Conservation (phyloP, 2,888 invertebrate species). For the Aphrophora alni region DNA sequence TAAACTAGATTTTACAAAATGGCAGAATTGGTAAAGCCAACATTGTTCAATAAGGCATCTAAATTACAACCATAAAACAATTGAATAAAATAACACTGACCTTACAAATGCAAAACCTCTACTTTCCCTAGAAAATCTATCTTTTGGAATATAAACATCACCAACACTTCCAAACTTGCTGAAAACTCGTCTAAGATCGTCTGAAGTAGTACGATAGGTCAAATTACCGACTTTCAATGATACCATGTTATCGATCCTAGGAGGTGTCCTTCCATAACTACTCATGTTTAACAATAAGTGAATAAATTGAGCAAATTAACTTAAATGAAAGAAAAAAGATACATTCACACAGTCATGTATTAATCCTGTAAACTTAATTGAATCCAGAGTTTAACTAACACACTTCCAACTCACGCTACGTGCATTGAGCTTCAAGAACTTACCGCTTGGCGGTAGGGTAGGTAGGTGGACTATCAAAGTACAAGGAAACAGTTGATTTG, state of each 20-base stretch:
- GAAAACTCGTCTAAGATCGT: slow-evolving; percentile 51
- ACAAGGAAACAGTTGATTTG: not conserved
- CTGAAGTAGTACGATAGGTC: slow-evolving; percentile 51
- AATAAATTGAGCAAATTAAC: not conserved
- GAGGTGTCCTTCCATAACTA: slow-evolving; percentile 48
- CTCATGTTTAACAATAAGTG: slow-evolving; percentile 34
- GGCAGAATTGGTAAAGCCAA: not conserved
- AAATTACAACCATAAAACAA: not conserved
- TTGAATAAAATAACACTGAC: slow-evolving; percentile 39
- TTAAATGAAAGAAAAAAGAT: not conserved
- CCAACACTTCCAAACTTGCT: slow-evolving; percentile 51
- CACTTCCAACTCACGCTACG: slow-evolving; percentile 9
- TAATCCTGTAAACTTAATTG: not conserved
- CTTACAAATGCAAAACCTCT: slow-evolving; percentile 53
- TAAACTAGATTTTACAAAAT: not conserved
- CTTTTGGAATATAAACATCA: slow-evolving; percentile 53
- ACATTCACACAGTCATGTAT: not conserved
- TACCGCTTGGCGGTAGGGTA: not conserved
- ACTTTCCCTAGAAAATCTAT: slow-evolving; percentile 51
- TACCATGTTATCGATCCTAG: slow-evolving; percentile 51
- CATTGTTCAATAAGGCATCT: not conserved
- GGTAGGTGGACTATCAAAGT: not conserved
- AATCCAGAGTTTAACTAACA: not conserved
- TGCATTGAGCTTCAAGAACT: not conserved
- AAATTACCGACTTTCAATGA: slow-evolving; percentile 52